Base-by-base conservation (phyloP, 2,113 vertebrate species). In the Peromyscus maniculatus region DNA sequence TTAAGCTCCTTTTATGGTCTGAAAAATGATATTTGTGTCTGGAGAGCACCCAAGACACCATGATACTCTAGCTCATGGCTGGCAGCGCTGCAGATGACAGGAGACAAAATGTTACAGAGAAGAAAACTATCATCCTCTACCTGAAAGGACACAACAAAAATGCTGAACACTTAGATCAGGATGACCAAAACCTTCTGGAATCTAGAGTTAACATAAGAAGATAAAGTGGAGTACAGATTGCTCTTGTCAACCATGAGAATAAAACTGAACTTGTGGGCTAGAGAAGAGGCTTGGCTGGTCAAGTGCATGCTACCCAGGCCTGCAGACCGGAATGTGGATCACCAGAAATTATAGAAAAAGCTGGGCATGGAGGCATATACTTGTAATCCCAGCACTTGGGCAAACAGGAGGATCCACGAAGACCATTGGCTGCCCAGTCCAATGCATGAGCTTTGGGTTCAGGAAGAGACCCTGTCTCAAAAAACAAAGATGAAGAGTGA, bases 1-100 rank as follows among this genome's bases (percentile, higher is more conserved):
- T 24, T 3, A 82, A 71, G n/a, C 52, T 91, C 97, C 91, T 94
- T 97, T 90, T 97, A 97, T 89, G 94, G 97, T 64, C 82, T 96
- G 97, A 97, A 95, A 97, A 91, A 19, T 36, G 87, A 97, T 96
- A 97, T 7, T 91, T 52, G 4, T 43, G 19, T 79, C 89, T 96
- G 95, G 96, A 96, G 62, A 82, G 11, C 87, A 77, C 87, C 91
- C 97, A 94, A 31, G 69, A 46, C 36, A 91, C 84, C 84, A 80
- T 75, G 96, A 87, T 62, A 87, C 24, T 87, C 71, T 75, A 87
- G 69, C 57, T 89, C 74, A 71, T 92, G 67, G 62, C 71, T 96
- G 91, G 94, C 89, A 74, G 55, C 17, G 43, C 43, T 89, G 92
- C 64, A 89, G 77, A 94, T 87, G 87, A 80, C 69, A 84, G 39